A percentile compares a stretch with the other conserved stretches of the same genome.
These are phyloP conservation scores for Meloidogyne exigua DNA, from an alignment of 1,140 invertebrate genomes.

Conservation along the genomic window DNA sequence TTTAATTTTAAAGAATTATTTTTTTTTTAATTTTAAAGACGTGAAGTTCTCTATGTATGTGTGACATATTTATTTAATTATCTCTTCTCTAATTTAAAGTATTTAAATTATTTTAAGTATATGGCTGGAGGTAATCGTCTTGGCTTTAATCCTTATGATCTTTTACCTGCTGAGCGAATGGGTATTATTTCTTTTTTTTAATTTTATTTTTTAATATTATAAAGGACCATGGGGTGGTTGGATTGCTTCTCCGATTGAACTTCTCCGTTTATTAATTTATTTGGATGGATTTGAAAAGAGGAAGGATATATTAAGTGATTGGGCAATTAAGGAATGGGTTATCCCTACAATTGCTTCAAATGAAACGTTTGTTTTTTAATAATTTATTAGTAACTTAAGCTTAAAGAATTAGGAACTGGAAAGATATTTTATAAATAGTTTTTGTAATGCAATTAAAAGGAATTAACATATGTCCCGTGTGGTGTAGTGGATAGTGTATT, in stretches of 20 bases:
- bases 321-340: conserved; percentile 51
- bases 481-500: too few relatives aligned
- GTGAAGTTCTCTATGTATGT: conserved; percentile 58
- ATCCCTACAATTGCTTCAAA: conserved; percentile 56
- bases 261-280: conserved; percentile 54
- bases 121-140: conserved; percentile 56
- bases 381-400: too few relatives aligned
- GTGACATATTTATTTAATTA: background rate
- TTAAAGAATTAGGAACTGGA: too few relatives aligned
- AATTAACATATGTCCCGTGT: too few relatives aligned
- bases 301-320: conserved; percentile 48
- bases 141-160: conserved; percentile 61
- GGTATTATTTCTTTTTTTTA: background rate
- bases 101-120: conserved; percentile 30
- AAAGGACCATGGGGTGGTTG: conserved; percentile 63
- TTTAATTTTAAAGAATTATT: conserved; percentile 13
- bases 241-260: conserved; percentile 62
- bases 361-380: conserved; percentile 53
- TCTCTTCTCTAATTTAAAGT: background rate
- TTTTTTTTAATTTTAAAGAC: conserved; percentile 31
- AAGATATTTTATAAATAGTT: background rate
- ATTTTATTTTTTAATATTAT: background rate
- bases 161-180: conserved; percentile 56
- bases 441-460: background rate
- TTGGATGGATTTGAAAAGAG: conserved; percentile 53